Evolutionary conservation across 2,797 vertebrate species (phyloP).

Genomic region (Eulemur rubriventer): DNA sequence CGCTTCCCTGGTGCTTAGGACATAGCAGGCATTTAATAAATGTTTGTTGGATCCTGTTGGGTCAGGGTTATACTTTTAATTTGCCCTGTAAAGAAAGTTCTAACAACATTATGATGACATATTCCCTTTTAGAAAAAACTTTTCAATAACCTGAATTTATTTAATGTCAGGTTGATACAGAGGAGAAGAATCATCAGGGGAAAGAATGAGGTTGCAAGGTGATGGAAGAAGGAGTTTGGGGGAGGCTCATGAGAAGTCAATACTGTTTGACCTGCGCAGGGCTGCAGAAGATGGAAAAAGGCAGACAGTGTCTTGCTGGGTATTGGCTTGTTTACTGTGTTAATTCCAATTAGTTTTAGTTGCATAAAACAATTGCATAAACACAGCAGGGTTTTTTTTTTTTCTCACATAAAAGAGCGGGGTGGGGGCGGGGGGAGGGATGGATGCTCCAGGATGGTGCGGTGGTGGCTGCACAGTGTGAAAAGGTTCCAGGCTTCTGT

Average conservation of each 20-base stretch:
- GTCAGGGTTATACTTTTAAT: constrained; percentile 37
- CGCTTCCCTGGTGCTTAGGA: not conserved
- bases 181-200: not conserved
- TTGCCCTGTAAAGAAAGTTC: not conserved
- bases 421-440: not conserved
- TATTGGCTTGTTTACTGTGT: not conserved
- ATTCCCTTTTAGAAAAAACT: not conserved
- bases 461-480: too few species aligned
- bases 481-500: not conserved
- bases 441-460: not conserved
- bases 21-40: not conserved
- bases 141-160: not conserved
- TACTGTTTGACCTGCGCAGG: not conserved
- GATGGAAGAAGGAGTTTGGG: not conserved
- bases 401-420: not conserved
- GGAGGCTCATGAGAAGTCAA: not conserved
- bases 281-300: not conserved
- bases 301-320: not conserved
- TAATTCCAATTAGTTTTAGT: not conserved
- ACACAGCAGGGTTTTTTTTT: not conserved
- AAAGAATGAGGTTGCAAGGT: not conserved
- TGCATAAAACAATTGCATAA: not conserved
- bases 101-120: not conserved
- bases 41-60: not conserved
- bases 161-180: not conserved